Evolutionary conservation across 2,113 vertebrate genomes (phyloP).

Genomic region (Rhinogobius similis): DNA sequence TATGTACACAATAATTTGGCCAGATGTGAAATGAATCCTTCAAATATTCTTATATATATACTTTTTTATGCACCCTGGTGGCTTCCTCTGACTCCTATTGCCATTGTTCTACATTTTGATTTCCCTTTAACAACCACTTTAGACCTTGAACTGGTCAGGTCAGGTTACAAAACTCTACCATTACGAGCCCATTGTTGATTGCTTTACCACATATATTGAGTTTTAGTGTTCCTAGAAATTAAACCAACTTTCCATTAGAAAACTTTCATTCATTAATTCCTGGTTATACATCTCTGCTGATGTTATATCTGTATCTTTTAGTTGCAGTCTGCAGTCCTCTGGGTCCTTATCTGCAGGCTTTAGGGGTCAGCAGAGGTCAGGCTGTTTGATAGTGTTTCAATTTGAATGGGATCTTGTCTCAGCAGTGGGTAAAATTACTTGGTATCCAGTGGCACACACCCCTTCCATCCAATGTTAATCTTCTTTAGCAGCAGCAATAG

Average conservation of each 20-base stretch:
- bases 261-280: slow-evolving; percentile 4
- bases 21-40: background rate
- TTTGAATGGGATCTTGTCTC: slow-evolving; percentile 46
- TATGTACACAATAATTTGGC: background rate
- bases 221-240: slow-evolving; percentile 47
- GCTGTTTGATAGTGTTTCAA: slow-evolving; percentile 52
- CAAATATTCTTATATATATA: background rate
- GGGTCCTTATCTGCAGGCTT: slow-evolving; percentile 19
- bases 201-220: slow-evolving; percentile 47
- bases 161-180: slow-evolving; percentile 37
- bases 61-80: slow-evolving; percentile 11
- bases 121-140: slow-evolving; percentile 49
- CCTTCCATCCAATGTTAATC: slow-evolving; percentile 51
- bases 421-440: slow-evolving; percentile 59
- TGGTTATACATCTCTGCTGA: background rate
- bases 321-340: slow-evolving; percentile 11
- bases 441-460: slow-evolving; percentile 55
- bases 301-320: slow-evolving; percentile 34
- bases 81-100: slow-evolving; percentile 6
- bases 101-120: slow-evolving; percentile 30
- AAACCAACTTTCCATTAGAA: slow-evolving; percentile 26
- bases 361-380: slow-evolving; percentile 41
- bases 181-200: slow-evolving; percentile 58
- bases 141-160: slow-evolving; percentile 25
- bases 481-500: slow-evolving; percentile 51